Base-by-base conservation (phyloP, 2,888 invertebrate species). In the Lepidocyrtinus sp. region DNA sequence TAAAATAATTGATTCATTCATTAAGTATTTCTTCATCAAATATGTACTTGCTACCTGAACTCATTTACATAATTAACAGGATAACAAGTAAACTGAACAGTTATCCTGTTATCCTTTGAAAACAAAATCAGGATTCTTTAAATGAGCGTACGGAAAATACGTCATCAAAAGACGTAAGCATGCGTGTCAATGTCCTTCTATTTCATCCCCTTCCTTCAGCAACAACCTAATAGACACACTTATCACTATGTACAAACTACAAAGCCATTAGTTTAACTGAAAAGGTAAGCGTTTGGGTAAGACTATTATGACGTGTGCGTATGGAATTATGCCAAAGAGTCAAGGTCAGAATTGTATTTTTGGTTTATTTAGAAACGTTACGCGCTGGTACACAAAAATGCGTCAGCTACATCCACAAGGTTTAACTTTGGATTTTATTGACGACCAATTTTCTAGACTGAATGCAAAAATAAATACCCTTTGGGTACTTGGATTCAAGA, bases 281-380 rank as follows among this genome's bases (percentile, higher is more conserved):
- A 45, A 12, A 9, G 12, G 7, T 9, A 45, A 45, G 12, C 7
- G 55, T 55, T 5, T 55, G 17, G 2, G n/a, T n/a, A n/a, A n/a
- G n/a, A n/a, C n/a, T n/a, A n/a, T n/a, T n/a, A n/a, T n/a, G n/a
- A n/a, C n/a, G n/a, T n/a, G n/a, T n/a, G n/a, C n/a, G n/a, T n/a
- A 24, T 12, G 17, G 12, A 63, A 72, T 46, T 46, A 46, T 72
- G 72, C 15, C 63, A 63, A 63, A 26, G 27, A 46, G 50, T 15
- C 72, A 72, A 72, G 72, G 72, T 72, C 72, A 36, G 15, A 46
- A 19, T 21, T n/a, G n/a, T n/a, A n/a, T n/a, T n/a, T n/a, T n/a
- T n/a, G n/a, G n/a, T n/a, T n/a, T 26, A 50, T 26, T 21, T 26
- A 17, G 21, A 67, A 46, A 72, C 26, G 61, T 61, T 72, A 72